Conservation (phyloP, 2,113 vertebrate genomes). For the Malurus alboscapulatus region DNA sequence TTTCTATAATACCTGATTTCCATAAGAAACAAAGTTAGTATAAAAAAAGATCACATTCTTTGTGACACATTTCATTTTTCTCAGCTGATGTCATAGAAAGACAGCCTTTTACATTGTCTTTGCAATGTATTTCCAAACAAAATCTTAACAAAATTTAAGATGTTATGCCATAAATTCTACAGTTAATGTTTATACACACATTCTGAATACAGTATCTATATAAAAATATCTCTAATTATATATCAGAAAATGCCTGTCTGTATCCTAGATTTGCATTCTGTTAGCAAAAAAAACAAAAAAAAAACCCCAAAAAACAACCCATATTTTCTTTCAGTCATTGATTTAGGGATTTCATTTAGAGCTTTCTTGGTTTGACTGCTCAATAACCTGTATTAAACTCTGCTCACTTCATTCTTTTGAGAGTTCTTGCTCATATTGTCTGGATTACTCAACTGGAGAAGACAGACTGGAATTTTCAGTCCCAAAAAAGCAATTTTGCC, state of each 20-base stretch:
- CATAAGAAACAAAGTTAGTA: constrained; percentile 77
- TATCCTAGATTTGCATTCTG: constrained; percentile 71
- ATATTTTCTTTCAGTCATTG: constrained; percentile 39
- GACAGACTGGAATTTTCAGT: not conserved
- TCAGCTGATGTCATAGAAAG: constrained; percentile 59
- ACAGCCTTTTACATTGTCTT: constrained; percentile 63
- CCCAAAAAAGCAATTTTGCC: not conserved
- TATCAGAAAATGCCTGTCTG: constrained; percentile 64
- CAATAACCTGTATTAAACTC: not conserved
- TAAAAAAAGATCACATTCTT: constrained; percentile 65
- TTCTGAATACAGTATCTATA: constrained; percentile 75
- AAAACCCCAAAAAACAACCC: constrained; percentile 24
- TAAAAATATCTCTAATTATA: constrained; percentile 75
- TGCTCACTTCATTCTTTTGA: not conserved
- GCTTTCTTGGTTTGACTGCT: constrained; percentile 33
- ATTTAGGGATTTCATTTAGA: constrained; percentile 40
- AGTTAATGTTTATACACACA: constrained; percentile 76
- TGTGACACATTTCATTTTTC: constrained; percentile 59
- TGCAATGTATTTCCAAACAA: constrained; percentile 68
- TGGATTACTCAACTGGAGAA: not conserved
- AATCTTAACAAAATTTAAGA: constrained; percentile 62
- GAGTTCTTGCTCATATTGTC: not conserved
- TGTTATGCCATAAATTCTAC: constrained; percentile 74
- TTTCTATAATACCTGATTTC: constrained; percentile 71
- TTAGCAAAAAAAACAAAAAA: constrained; percentile 66